Base-by-base conservation (phyloP, 2,888 invertebrate species). In the Noctua pronuba region DNA sequence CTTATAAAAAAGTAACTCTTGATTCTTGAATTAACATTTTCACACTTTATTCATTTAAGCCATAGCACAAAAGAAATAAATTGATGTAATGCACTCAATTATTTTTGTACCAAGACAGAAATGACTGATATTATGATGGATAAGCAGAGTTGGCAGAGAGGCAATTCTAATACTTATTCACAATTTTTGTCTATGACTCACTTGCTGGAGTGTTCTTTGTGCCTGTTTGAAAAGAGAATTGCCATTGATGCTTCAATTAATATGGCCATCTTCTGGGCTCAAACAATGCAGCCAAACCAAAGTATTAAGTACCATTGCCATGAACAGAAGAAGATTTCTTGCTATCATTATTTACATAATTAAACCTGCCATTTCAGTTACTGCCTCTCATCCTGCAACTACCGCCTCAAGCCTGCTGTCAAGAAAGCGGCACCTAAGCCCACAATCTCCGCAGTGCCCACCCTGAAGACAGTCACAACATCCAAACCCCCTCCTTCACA, bases 341-440 rank as follows among this genome's bases (percentile, higher is more conserved):
- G 28, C 28, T 18, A n/a, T 8, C 13, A 44, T n/a, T 52, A 79
- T 13, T 52, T 24, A 46, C 10, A 1, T 11, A 28, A 28, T 1
- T 18, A 21, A 38, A 49, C 8, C 16, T 67, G 2, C n/a, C 2
- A 3, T 82, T 76, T 55, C 92, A 98, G 99, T 88, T 99, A 99
- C 93, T 99, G 99, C 87, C 95, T 99, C 0, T 98, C 98, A 52
- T 97, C 98, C 0, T 98, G 98, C 88, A 99, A 99, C 94, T 99
- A 98, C 87, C 97, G 97, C 76, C 94, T 98, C 0, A 97, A 98
- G 73, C 95, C 97, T 10, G 96, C 97, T 0, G 95, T 97, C 1
- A 95, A 97, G 86, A 97, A 97, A 83, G 88, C 94, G 0, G 89
- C 95, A 10, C 72, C 92, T 0, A 95, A 96, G 84, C 85, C 95